A percentile compares a stretch with the other conserved stretches of the same genome.
Conservation (phyloP, 2,113 vertebrate genomes). For the Psilopogon haemacephalus region DNA sequence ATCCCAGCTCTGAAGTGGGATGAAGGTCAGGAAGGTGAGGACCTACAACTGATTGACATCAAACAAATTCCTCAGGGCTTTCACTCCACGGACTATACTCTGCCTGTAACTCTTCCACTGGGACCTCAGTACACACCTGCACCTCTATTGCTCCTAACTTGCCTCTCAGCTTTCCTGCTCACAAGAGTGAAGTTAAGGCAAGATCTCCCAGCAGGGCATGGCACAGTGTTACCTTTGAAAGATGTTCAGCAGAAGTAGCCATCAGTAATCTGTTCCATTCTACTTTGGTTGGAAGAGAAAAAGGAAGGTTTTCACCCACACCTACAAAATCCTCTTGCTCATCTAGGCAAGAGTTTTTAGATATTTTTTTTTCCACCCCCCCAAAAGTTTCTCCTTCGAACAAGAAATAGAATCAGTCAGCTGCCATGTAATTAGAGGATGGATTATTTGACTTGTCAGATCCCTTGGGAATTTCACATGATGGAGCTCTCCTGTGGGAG, state of each 20-base stretch:
- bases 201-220: background rate
- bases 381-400: background rate
- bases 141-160: background rate
- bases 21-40: background rate
- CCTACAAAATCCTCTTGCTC: background rate
- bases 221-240: background rate
- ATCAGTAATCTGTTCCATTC: background rate
- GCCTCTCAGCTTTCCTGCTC: background rate
- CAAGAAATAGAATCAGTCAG: background rate
- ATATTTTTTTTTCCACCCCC: background rate
- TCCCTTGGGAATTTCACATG: background rate
- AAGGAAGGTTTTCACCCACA: background rate
- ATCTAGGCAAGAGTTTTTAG: background rate
- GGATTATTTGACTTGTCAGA: conserved; percentile 6
- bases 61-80: background rate
- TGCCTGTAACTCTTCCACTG: background rate
- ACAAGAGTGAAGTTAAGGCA: background rate
- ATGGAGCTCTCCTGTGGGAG: background rate
- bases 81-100: background rate
- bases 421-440: conserved; percentile 6
- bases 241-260: background rate
- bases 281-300: background rate
- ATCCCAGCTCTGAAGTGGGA: background rate
- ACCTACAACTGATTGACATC: background rate
- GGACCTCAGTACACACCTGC: background rate